Conservation (phyloP, 2,113 vertebrate species). For the Cygnus buccinator region DNA sequence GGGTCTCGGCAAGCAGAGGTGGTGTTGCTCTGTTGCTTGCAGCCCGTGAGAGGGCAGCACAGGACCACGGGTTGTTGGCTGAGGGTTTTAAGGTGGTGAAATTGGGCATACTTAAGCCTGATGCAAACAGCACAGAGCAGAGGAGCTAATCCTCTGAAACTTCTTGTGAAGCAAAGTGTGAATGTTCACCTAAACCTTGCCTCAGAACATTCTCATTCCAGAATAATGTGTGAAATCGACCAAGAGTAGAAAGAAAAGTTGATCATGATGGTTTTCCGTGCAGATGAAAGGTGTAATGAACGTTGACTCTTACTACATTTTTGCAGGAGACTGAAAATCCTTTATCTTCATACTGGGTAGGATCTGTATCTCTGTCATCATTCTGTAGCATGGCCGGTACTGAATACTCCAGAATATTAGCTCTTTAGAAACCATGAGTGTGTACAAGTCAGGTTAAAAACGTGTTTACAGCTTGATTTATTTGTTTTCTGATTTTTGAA, state of each 20-base stretch:
- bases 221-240: neutral
- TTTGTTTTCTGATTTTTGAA: neutral
- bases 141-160: neutral
- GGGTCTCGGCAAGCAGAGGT: neutral
- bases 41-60: constrained; percentile 55
- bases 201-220: neutral
- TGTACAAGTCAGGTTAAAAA: neutral
- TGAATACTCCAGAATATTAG: neutral
- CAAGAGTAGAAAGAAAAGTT: neutral
- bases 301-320: neutral
- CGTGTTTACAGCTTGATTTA: neutral
- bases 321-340: neutral
- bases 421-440: neutral
- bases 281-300: neutral
- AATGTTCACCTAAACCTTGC: neutral
- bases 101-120: rapidly evolving
- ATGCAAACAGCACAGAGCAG: neutral
- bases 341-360: neutral
- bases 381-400: neutral
- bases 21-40: neutral
- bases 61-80: neutral
- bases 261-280: neutral
- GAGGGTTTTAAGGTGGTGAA: neutral
- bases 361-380: neutral
- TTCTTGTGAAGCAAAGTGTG: neutral